Conservation (phyloP, 2,113 vertebrate species). For the Clupea harengus region DNA sequence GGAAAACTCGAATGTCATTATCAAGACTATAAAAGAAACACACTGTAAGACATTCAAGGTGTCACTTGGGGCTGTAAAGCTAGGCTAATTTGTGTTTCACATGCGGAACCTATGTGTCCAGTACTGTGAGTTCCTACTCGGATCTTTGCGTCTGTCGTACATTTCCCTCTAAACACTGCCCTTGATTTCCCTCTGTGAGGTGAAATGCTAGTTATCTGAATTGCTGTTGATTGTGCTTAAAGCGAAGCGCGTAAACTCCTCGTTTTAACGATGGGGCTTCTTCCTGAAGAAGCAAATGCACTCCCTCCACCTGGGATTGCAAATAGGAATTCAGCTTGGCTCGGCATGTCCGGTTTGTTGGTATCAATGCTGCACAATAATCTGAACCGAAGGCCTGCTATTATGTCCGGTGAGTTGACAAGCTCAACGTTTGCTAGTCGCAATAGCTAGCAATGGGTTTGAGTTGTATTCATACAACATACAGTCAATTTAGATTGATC, state of each 20-base stretch:
- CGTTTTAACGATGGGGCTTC: constrained; percentile 60
- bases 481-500: neutral
- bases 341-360: constrained; percentile 62
- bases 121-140: constrained; percentile 22
- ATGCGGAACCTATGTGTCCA: constrained; percentile 38
- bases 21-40: neutral
- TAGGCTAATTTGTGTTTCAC: neutral
- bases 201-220: constrained; percentile 35
- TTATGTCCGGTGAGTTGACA: constrained; percentile 69
- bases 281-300: constrained; percentile 70
- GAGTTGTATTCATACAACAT: neutral
- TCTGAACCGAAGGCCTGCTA: constrained; percentile 63
- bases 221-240: constrained; percentile 27
- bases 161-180: constrained; percentile 37
- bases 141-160: constrained; percentile 31
- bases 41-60: neutral
- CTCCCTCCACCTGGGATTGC: constrained; percentile 75
- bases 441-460: neutral
- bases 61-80: neutral
- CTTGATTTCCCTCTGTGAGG: constrained; percentile 64
- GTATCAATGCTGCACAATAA: constrained; percentile 70
- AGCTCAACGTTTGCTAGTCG: neutral
- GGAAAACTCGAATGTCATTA: no score
- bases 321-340: constrained; percentile 71
- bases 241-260: neutral